Evolutionary conservation across 2,888 invertebrate species (phyloP), one percentile per base, ranked within the genome.

Genomic region (Alentia gelatinosa): DNA sequence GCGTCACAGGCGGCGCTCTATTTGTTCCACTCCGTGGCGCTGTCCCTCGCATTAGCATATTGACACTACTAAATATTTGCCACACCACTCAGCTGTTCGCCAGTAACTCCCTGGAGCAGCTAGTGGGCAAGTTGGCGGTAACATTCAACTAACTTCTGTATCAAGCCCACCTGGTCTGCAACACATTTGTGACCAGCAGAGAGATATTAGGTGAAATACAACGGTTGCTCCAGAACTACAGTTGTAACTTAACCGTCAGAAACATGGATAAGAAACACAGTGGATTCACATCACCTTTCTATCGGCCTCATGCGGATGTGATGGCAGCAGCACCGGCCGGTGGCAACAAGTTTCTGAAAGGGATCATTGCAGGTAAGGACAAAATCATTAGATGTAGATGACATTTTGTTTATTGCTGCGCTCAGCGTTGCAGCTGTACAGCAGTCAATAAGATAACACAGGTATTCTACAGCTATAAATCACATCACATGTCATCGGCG

Each of bases 181-280:
- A 74, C 47, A 9, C 9, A 47, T 9, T 47, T 47, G 47, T 47
- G 9, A 47, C 47, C 47, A 9, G 47, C 9, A 47, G 19, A 47
- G 9, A 47, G 19, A n/a, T n/a, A n/a, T n/a, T n/a, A n/a, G n/a
- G n/a, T n/a, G n/a, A n/a, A n/a, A n/a, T n/a, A n/a, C n/a, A n/a
- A n/a, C n/a, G n/a, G n/a, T n/a, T n/a, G n/a, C n/a, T n/a, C n/a
- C n/a, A n/a, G n/a, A n/a, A n/a, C 30, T 74, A 30, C 5, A 26
- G 1, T 74, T 30, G 56, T 56, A 3, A 56, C 56, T 56, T 56
- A 19, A 56, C 19, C 56, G n/a, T 19, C 56, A 74, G 19, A 35
- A 92, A 89, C 30, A 94, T 94, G 94, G 94, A 94, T 92, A 91
- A 91, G 89, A 90, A 91, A 63, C 92, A 83, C 39, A 91, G 83